Evolutionary conservation across 2,888 invertebrate species (phyloP).

Genomic region (Spatulosminthurus flaviceps): DNA sequence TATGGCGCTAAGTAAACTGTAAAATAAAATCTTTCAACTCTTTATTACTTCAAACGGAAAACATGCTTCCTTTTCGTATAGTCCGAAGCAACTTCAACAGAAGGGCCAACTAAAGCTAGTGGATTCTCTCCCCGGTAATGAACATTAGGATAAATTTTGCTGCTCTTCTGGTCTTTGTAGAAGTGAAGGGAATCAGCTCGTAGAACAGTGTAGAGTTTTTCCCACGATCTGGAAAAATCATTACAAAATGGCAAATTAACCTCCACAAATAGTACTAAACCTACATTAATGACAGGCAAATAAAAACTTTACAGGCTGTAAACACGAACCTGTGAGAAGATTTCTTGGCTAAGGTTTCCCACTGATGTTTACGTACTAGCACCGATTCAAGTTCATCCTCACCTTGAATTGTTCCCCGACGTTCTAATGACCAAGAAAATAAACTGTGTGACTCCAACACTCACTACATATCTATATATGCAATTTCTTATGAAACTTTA

Average conservation of each 20-base stretch:
- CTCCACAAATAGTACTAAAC: too few relatives aligned
- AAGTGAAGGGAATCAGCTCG: constrained; percentile 85
- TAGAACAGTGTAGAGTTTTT: constrained; percentile 84
- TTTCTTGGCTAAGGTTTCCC: constrained; percentile 94
- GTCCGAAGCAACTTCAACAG: constrained; percentile 89
- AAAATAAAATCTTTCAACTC: constrained; percentile 16
- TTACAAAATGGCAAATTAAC: too few relatives aligned
- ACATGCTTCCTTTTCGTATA: constrained; percentile 99
- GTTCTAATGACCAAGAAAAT: constrained; percentile 71
- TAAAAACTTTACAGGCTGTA: too few relatives aligned
- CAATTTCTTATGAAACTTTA: too few relatives aligned
- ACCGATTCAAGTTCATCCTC: constrained; percentile 88
- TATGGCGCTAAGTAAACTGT: too few relatives aligned
- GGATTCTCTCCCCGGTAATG: constrained; percentile 89
- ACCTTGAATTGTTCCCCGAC: constrained; percentile 72
- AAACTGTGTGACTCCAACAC: too few relatives aligned
- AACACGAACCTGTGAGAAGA: constrained; percentile 81
- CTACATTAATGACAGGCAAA: too few relatives aligned
- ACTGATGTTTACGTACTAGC: constrained; percentile 93
- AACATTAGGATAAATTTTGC: constrained; percentile 85
- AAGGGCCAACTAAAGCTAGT: constrained; percentile 85
- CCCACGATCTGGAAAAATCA: constrained; percentile 74
- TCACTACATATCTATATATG: too few relatives aligned
- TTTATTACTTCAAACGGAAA: constrained; percentile 87
- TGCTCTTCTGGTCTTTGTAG: constrained; percentile 96